Conservation (phyloP, 2,888 invertebrate genomes). For the Catocala nupta region DNA sequence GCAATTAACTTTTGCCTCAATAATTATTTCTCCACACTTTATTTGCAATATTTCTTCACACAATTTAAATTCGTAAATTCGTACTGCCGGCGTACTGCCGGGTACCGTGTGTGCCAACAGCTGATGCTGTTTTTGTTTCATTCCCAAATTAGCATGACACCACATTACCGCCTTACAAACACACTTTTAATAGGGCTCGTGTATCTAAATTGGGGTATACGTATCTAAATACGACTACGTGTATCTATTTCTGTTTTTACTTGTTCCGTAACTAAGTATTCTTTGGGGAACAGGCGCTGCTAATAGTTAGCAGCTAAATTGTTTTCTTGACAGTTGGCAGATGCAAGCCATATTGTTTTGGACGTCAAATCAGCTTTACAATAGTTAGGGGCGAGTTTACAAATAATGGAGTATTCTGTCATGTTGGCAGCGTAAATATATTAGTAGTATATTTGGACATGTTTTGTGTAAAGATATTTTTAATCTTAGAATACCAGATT, state of each 20-base stretch:
- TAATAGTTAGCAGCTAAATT: constrained; percentile 56
- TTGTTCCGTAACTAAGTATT: constrained; percentile 26
- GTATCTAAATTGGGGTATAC: constrained; percentile 1
- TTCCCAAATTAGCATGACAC: constrained; percentile 35
- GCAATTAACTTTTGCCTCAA: too few relatives aligned
- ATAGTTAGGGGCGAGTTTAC: constrained; percentile 56
- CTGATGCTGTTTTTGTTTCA: constrained; percentile 19
- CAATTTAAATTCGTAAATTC: too few relatives aligned
- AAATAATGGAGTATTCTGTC: constrained; percentile 52
- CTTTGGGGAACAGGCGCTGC: constrained; percentile 35
- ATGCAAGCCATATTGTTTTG: constrained; percentile 68
- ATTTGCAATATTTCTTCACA: too few relatives aligned
- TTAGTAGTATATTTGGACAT: background rate
- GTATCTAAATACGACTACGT: constrained; percentile 14
- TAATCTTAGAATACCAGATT: too few relatives aligned
- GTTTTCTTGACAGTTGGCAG: constrained; percentile 67
- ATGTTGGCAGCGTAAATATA: background rate
- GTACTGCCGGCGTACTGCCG: too few relatives aligned
- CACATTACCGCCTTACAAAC: constrained; percentile 25
- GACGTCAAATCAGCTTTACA: constrained; percentile 66
- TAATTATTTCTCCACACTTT: too few relatives aligned
- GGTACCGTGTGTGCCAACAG: background rate
- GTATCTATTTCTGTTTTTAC: constrained; percentile 44
- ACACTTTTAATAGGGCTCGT: constrained; percentile 20
- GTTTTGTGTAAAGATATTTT: background rate